Evolutionary conservation across 2,113 vertebrate genomes (phyloP), one percentile per base, ranked within the genome.

Genomic region (Chaenocephalus aceratus): DNA sequence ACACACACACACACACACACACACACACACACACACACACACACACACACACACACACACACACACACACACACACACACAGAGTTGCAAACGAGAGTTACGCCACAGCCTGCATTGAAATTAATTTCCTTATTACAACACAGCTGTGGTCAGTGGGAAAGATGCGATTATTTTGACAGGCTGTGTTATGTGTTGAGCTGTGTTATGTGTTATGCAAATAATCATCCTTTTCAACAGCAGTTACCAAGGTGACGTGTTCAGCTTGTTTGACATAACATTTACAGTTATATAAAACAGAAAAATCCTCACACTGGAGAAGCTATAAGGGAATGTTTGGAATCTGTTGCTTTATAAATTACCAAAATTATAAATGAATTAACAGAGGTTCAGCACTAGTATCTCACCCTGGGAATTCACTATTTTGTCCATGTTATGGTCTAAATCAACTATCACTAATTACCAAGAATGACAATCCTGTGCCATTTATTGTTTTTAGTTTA

Each of bases 101-200:
- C 21, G 21, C 21, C 21, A 21, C 21, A 75, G 64, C 44, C 51
- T 76, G 41, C 59, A 2, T 51, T 49, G n/a, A 26, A 64, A 77
- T 30, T 56, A 0, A 5, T 10, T 66, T 18, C 60, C 3, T 70
- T 15, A 59, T 34, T 49, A 8, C 10, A 36, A 71, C 56, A 71
- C 15, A 52, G 23, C 58, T 72, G 44, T 18, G 23, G 45, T 48
- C 18, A 57, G n/a, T 2, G 3, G 14, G 5, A 30, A 46, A 41
- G 26, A 71, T 11, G 0, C 46, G 44, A 45, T 2, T 0, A 46
- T 16, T 49, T 36, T 49, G 30, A 63, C 70, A 14, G 18, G 15
- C 18, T 14, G 49, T 46, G 45, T 10, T 26, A 10, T 4, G 5
- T 21, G 21, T 21, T 21, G 1, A 1, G 21, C 21, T 21, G 21